Evolutionary conservation across 2,888 invertebrate species (phyloP), one percentile per base, ranked within the genome.

Genomic region (Lasioglossum lativentre): DNA sequence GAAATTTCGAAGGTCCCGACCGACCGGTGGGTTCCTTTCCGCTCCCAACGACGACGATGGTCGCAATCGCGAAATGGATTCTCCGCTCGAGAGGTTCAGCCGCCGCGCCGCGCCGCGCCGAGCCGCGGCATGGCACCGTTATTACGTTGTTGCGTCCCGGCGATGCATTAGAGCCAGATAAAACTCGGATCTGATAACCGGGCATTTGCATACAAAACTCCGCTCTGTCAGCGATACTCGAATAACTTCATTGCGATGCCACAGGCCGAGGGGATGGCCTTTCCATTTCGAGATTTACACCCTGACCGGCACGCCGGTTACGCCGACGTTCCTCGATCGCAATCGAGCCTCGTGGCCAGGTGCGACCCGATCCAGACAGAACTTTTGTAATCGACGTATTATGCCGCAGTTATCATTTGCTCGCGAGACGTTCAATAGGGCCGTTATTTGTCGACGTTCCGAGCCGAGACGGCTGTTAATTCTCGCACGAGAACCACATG

Each of bases 121-220:
- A 12, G 56, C 56, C n/a, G 56, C 56, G 10, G 56, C n/a, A 12
- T 34, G 6, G 42, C 47, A 42, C 68, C 68, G 73, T 73, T 76
- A 73, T 76, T 83, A 76, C 68, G 40, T 75, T 75, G 74, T 83
- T 79, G 75, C 71, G 70, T 66, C 56, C 42, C n/a, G 42, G 16
- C 27, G 40, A 83, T 79, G 47, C 59, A 66, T 52, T 38, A 30
- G 8, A 16, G 45, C 30, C 30, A 59, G 70, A 78, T 78, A 75
- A 66, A 78, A 77, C 71, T 77, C 82, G 66, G 52, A 78, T 42
- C 63, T 27, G 84, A 85, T 72, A 75, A 75, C 52, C 71, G 75
- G 14, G 42, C 30, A 59, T 82, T 85, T 78, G 75, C 78, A 82
- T 75, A 72, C 66, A 73, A 56, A 72, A 74, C 75, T 82, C 52